These are phyloP conservation scores for Batillaria attramentaria DNA, from an alignment of 1,140 invertebrate species.

Conservation along the genomic window DNA sequence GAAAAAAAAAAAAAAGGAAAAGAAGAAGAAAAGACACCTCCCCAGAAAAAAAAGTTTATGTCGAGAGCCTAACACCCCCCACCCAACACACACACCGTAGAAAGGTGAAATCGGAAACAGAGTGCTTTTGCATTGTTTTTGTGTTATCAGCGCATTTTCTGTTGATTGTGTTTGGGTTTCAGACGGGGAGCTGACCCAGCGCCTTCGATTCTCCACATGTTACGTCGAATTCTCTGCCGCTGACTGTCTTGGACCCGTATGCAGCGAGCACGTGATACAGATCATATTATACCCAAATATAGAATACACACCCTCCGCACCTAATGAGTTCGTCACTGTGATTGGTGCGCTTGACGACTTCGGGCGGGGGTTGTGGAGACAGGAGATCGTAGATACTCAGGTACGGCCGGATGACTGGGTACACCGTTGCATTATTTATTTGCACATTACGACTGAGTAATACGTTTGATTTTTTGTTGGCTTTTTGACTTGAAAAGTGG, in stretches of 20 bases:
- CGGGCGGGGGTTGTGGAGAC: constrained; percentile 30
- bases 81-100: too few relatives aligned
- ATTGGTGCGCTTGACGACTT: constrained; percentile 34
- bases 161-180: neutral
- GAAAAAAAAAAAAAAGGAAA: too few relatives aligned
- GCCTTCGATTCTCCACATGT: constrained; percentile 37
- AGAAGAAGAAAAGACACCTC: too few relatives aligned
- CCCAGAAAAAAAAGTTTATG: too few relatives aligned
- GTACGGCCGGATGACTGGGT: neutral
- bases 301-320: constrained; percentile 8
- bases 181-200: constrained; percentile 26
- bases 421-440: neutral
- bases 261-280: constrained; percentile 30
- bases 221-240: constrained; percentile 32
- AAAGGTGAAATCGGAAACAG: too few relatives aligned
- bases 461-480: too few relatives aligned
- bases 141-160: neutral
- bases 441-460: too few relatives aligned
- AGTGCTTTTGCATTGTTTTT: too few relatives aligned
- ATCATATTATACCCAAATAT: constrained; percentile 25
- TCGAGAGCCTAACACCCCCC: too few relatives aligned
- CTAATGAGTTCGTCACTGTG: constrained; percentile 25
- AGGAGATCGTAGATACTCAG: constrained; percentile 23
- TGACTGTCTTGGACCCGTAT: constrained; percentile 24
- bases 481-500: too few relatives aligned